Evolutionary conservation across 2,888 invertebrate genomes (phyloP), one percentile per base, ranked within the genome.

Genomic region (Pollenia amentaria): DNA sequence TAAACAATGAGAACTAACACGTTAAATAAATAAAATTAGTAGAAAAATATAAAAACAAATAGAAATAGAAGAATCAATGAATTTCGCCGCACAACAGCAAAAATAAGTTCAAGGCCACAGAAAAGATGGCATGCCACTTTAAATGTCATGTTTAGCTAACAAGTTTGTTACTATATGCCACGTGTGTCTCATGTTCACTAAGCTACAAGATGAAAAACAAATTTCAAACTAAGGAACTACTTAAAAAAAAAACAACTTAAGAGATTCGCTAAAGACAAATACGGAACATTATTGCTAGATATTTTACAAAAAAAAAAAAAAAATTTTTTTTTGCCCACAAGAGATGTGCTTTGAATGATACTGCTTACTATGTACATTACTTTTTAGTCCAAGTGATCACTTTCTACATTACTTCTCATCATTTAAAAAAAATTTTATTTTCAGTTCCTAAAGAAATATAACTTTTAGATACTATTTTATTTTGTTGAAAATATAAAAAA

Each of bases 31-130:
- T 1, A 18, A 21, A 64, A 21, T 51, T 18, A n/a, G 62, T 14
- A 57, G 4, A 48, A 12, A 46, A 51, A 38, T 14, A 2, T 40
- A 11, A 64, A 18, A n/a, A 44, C 11, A 14, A 57, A 46, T 38
- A 57, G 9, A 14, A 65, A 77, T 9, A 57, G 18, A 42, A 55
- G 11, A 16, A 55, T 21, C 21, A 21, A 55, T 21, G 12, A 65
- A 44, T 21, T 53, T 57, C 57, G 57, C 53, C 57, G 46, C 53
- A 38, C 38, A 62, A 38, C 11, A 55, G 16, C 21, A 21, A n/a
- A 44, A 67, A 53, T 64, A 60, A 79, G 80, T 80, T 80, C 72
- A 80, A 18, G 80, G 80, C 64, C 64, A 72, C 11, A 64, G 1
- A 38, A 40, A 55, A 65, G n/a, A 21, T 80, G 72, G 44, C 40